phyloP scores from a whole-genome alignment of 2,113 vertebrate genomes.

The Anolis sagrei region DNA sequence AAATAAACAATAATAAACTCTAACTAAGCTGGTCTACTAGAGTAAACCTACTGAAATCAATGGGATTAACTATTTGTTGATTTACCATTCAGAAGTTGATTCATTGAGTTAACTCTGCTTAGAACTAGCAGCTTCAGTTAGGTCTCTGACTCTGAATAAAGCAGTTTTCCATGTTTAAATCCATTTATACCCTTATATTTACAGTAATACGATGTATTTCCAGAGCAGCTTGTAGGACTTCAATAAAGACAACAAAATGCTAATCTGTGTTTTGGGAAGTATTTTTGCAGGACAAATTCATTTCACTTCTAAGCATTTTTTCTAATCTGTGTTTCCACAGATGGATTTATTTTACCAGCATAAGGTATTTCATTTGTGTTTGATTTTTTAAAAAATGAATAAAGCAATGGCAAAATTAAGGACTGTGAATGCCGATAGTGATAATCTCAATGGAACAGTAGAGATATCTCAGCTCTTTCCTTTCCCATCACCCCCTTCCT shows the following conservation, averaged over 20 bases:
- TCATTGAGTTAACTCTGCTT: no score
- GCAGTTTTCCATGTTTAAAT: not conserved
- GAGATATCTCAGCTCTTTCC: slow-evolving; percentile 56
- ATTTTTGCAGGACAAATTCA: not conserved
- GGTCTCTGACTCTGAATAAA: not conserved
- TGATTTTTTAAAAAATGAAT: slow-evolving; percentile 47
- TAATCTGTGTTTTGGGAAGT: not conserved
- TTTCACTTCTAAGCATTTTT: not conserved
- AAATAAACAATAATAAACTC: no score
- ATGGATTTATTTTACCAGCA: not conserved
- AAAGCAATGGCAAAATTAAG: slow-evolving; percentile 44
- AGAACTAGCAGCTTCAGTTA: no score
- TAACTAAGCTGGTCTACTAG: no score
- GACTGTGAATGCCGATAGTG: slow-evolving; percentile 41
- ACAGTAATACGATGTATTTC: not conserved
- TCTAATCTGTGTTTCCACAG: slow-evolving; percentile 22
- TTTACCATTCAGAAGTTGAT: no score
- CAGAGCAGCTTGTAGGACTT: not conserved
- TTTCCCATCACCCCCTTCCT: not conserved
- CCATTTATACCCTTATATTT: not conserved
- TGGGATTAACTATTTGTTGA: no score
- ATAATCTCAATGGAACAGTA: slow-evolving; percentile 52
- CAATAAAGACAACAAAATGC: not conserved
- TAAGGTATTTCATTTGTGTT: slow-evolving; percentile 26
- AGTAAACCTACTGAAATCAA: no score